These are phyloP conservation scores for Hydrozoanthus tunicans DNA, from an alignment of 64 coral and sea anemone species.

Conservation along the genomic window DNA sequence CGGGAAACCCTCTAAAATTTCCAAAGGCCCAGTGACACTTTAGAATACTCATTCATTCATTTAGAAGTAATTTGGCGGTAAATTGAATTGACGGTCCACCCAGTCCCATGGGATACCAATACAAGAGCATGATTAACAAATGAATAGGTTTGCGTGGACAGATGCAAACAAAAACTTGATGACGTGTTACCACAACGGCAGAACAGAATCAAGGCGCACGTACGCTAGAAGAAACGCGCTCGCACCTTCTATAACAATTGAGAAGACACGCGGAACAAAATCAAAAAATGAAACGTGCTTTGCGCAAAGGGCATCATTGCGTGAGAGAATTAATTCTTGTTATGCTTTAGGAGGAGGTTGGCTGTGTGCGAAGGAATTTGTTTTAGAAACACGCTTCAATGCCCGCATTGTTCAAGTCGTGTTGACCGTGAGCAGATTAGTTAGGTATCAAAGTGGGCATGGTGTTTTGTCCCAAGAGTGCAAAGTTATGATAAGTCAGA, in stretches of 20 bases:
- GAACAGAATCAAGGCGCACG: constrained; percentile 48
- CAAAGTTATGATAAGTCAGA: constrained; percentile 6
- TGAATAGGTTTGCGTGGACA: constrained; percentile 69
- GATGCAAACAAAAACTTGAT: constrained; percentile 66
- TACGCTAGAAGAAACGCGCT: constrained; percentile 12
- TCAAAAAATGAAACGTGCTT: neutral
- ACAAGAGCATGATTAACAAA: constrained; percentile 87
- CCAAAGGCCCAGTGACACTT: neutral
- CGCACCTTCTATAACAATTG: constrained; percentile 64
- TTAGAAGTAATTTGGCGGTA: constrained; percentile 85
- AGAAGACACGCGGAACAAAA: neutral
- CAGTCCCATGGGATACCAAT: constrained; percentile 81
- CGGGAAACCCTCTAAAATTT: constrained; percentile 32
- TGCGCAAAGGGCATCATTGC: neutral
- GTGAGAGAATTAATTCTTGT: neutral
- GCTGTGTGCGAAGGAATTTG: constrained; percentile 44
- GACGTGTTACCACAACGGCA: constrained; percentile 62
- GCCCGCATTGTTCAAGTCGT: constrained; percentile 14
- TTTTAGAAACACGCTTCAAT: constrained; percentile 39
- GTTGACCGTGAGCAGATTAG: constrained; percentile 43
- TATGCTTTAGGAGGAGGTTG: neutral
- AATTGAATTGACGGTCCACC: constrained; percentile 82
- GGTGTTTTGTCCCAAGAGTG: constrained; percentile 38
- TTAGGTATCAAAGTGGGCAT: constrained; percentile 10
- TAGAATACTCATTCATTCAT: constrained; percentile 59